phyloP scores from a whole-genome alignment of 2,113 vertebrate species.

The Psettodes erumei region DNA sequence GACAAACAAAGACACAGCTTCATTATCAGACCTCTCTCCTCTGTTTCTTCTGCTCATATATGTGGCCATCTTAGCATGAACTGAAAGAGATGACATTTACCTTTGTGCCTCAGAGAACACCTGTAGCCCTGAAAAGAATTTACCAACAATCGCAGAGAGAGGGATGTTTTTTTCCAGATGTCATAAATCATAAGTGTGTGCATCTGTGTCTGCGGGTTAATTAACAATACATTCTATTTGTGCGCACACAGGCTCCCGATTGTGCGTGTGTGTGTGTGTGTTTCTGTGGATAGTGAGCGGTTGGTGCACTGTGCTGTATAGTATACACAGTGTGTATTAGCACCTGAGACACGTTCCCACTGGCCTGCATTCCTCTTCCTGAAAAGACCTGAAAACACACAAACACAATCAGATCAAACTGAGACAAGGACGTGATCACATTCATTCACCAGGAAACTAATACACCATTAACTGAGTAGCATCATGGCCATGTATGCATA shows the following conservation, averaged over 20 bases:
- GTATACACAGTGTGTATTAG: slow-evolving; percentile 38
- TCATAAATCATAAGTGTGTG: too few relatives aligned
- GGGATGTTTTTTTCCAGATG: too few relatives aligned
- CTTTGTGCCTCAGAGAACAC: too few relatives aligned
- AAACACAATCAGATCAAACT: background rate
- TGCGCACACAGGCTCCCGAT: background rate
- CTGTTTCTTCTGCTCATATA: too few relatives aligned
- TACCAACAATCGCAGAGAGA: too few relatives aligned
- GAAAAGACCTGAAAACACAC: slow-evolving; percentile 42
- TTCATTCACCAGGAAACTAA: background rate
- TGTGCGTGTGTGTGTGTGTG: background rate
- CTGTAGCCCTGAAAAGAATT: too few relatives aligned
- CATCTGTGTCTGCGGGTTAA: slow-evolving; percentile 16
- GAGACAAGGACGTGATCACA: slow-evolving; percentile 2
- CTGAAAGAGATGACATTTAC: too few relatives aligned
- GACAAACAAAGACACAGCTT: background rate
- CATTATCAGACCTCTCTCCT: too few relatives aligned
- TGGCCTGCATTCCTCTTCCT: slow-evolving; percentile 74
- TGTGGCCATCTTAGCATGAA: too few relatives aligned
- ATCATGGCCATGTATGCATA: background rate
- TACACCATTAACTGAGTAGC: background rate
- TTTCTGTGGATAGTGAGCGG: slow-evolving; percentile 30
- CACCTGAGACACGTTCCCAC: slow-evolving; percentile 71
- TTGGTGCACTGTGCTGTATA: slow-evolving; percentile 15
- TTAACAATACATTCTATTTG: slow-evolving; percentile 30